phyloP scores from a whole-genome alignment of 92 coral and sea anemone species.

The Actinernus sp. region DNA sequence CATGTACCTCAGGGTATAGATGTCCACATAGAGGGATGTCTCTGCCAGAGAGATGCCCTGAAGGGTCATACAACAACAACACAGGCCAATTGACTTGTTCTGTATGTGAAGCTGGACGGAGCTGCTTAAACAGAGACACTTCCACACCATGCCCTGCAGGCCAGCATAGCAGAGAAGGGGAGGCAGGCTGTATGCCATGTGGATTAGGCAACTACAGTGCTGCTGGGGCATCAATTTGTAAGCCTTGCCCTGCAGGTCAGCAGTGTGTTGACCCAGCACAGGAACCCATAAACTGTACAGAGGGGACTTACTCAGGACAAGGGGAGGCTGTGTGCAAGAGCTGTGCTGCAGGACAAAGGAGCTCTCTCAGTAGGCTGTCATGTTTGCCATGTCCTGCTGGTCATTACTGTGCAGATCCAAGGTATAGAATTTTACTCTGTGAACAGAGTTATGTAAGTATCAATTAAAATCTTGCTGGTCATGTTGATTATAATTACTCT shows the following conservation, averaged over 20 bases:
- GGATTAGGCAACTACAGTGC: constrained; percentile 74
- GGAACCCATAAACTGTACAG: constrained; percentile 87
- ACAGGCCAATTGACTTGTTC: constrained; percentile 79
- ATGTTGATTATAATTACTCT: no score
- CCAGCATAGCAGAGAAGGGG: constrained; percentile 81
- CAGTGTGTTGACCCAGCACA: constrained; percentile 83
- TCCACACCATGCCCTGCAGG: constrained; percentile 93
- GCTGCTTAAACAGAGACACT: constrained; percentile 73
- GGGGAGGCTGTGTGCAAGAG: constrained; percentile 76
- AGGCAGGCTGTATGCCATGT: constrained; percentile 83
- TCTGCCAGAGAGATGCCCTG: constrained; percentile 83
- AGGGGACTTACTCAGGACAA: constrained; percentile 80
- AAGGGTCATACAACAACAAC: constrained; percentile 83
- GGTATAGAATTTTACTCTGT: constrained; percentile 74
- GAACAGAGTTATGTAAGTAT: neutral
- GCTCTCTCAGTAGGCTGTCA: constrained; percentile 74
- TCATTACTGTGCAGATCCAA: constrained; percentile 88
- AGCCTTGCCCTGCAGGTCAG: constrained; percentile 92
- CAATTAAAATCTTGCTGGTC: neutral
- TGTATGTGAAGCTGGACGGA: constrained; percentile 90
- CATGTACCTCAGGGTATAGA: constrained; percentile 79
- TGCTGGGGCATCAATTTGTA: constrained; percentile 79
- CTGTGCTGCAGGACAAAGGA: constrained; percentile 77
- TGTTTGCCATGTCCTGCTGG: constrained; percentile 92
- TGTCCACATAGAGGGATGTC: constrained; percentile 83